These are phyloP conservation scores for Hyla sarda DNA, from an alignment of 2,113 vertebrate species.

Conservation along the genomic window DNA sequence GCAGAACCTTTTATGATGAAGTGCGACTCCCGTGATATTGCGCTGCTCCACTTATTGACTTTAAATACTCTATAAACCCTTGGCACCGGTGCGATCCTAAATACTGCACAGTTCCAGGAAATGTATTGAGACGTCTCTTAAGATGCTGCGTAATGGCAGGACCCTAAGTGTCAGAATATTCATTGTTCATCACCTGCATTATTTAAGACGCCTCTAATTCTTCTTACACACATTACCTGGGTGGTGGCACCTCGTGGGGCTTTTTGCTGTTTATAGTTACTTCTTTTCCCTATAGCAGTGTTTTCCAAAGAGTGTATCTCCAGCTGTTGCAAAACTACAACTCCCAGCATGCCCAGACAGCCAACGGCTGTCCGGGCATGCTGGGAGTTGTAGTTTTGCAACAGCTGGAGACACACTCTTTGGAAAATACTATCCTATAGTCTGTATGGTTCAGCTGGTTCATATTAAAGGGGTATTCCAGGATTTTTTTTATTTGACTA, in stretches of 20 bases:
- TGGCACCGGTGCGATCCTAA: constrained; percentile 14
- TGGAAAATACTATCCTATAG: too few species aligned
- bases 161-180: constrained; percentile 10
- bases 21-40: constrained; percentile 19
- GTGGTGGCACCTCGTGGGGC: background rate
- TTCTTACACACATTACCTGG: background rate
- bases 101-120: constrained; percentile 34
- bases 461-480: too few species aligned
- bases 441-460: too few species aligned
- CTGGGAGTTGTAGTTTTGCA: too few species aligned
- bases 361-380: too few species aligned
- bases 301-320: too few species aligned
- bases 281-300: too few species aligned
- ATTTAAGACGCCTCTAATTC: background rate
- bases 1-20: constrained; percentile 35
- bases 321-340: too few species aligned
- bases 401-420: too few species aligned
- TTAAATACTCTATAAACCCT: constrained; percentile 12
- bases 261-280: background rate
- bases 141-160: background rate
- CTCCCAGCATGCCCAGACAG: too few species aligned
- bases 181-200: background rate
- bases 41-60: background rate
- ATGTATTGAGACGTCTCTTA: background rate
- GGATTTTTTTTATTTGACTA: too few species aligned